Conservation (phyloP, 1,140 invertebrate species). For the Magallana angulata region DNA sequence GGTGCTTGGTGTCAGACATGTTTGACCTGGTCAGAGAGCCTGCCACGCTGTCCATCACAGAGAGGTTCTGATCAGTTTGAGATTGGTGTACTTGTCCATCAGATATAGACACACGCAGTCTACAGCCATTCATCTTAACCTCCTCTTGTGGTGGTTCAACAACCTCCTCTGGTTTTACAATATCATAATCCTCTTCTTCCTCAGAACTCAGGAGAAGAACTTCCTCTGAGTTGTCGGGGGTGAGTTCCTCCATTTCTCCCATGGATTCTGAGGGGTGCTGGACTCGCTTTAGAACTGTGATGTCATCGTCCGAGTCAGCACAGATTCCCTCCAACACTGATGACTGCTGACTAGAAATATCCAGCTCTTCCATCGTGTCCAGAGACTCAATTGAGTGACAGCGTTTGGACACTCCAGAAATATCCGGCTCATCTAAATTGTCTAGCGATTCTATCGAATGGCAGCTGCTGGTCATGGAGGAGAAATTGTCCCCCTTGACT, state of each 20-base stretch:
- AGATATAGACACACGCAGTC: not conserved
- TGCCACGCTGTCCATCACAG: slow-evolving; percentile 4
- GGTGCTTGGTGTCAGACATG: not conserved
- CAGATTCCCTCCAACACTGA: slow-evolving; percentile 24
- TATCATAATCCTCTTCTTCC: slow-evolving; percentile 37
- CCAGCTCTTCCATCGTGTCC: not conserved
- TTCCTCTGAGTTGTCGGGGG: slow-evolving; percentile 10
- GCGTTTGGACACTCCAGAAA: not conserved
- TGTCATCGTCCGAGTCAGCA: slow-evolving; percentile 12
- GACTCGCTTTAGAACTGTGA: not conserved
- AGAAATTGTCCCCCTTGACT: slow-evolving; percentile 14
- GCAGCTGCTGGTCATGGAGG: slow-evolving; percentile 13
- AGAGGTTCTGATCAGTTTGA: not conserved
- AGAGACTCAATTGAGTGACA: slow-evolving; percentile 35
- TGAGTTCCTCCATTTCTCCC: not conserved
- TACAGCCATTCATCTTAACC: not conserved
- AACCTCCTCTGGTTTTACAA: slow-evolving; percentile 33
- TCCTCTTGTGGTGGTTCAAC: not conserved
- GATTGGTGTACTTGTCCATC: not conserved
- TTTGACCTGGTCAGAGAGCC: not conserved
- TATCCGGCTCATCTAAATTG: not conserved
- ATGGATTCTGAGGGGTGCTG: not conserved
- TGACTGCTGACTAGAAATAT: slow-evolving; percentile 1
- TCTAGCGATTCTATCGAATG: slow-evolving; percentile 6
- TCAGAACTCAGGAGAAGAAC: slow-evolving; percentile 29